These are phyloP conservation scores for Noturus placidus DNA, from an alignment of 2,113 vertebrate species.

Conservation along the genomic window DNA sequence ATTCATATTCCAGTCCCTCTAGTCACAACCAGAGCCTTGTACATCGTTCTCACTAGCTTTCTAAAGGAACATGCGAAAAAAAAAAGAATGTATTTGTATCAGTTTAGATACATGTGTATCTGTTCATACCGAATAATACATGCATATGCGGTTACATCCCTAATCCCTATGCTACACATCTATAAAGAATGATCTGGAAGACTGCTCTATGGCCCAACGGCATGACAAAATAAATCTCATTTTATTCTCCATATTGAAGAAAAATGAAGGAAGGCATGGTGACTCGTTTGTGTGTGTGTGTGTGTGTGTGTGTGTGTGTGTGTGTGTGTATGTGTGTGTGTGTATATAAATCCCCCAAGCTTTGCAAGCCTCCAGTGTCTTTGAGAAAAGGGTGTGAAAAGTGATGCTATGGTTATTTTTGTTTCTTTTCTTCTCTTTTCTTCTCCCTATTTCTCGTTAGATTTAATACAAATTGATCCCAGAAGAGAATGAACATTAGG, in stretches of 20 bases:
- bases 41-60: too few species aligned
- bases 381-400: not conserved
- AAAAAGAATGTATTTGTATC: not conserved
- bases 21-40: not conserved
- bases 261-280: not conserved
- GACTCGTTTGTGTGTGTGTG: too few species aligned
- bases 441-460: not conserved
- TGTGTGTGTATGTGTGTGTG: too few species aligned
- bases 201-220: not conserved
- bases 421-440: not conserved
- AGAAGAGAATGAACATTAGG: conserved; percentile 7
- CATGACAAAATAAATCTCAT: not conserved
- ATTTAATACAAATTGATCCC: conserved; percentile 16
- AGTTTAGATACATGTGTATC: not conserved
- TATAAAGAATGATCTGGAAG: not conserved
- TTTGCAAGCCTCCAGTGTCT: not conserved
- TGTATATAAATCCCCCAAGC: not conserved
- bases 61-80: not conserved
- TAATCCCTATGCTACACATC: not conserved
- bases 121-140: not conserved
- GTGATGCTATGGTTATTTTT: not conserved
- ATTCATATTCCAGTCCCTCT: not conserved
- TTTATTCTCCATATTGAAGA: not conserved
- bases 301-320: too few species aligned
- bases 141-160: not conserved